These are phyloP conservation scores for Megastigmus dorsalis DNA, from an alignment of 2,888 invertebrate genomes.

Conservation along the genomic window DNA sequence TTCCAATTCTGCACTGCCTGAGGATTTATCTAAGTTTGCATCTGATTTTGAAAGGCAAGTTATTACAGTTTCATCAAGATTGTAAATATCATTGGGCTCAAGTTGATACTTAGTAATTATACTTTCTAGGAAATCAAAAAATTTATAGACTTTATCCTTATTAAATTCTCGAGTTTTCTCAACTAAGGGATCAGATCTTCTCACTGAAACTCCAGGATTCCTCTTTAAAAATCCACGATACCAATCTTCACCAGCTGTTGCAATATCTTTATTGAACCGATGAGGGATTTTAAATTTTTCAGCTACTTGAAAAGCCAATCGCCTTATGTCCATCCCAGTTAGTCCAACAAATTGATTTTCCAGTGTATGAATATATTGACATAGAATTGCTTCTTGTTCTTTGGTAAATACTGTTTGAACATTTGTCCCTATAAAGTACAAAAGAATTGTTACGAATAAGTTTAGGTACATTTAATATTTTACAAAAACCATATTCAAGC, in stretches of 20 bases:
- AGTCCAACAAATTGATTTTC: conserved; percentile 12
- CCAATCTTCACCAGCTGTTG: conserved; percentile 27
- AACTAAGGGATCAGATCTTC: neutral
- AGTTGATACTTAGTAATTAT: too few species aligned
- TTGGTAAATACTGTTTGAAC: conserved; percentile 26
- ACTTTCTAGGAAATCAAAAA: too few species aligned
- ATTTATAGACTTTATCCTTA: too few species aligned
- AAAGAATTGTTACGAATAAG: too few species aligned
- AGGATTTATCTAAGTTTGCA: too few species aligned
- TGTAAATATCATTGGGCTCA: too few species aligned
- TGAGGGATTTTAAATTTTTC: conserved; percentile 24
- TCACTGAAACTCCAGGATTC: conserved; percentile 4
- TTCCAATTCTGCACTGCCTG: too few species aligned
- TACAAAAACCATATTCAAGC: too few species aligned
- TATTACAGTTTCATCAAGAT: too few species aligned
- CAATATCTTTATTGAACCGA: conserved; percentile 28
- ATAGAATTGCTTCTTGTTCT: conserved; percentile 18
- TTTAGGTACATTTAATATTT: too few species aligned
- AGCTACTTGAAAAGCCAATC: conserved; percentile 29
- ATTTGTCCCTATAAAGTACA: neutral
- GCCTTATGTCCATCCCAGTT: conserved; percentile 14
- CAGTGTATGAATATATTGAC: conserved; percentile 13
- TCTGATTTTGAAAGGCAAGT: too few species aligned
- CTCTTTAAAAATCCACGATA: conserved; percentile 32
- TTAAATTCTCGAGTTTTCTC: too few species aligned